Base-by-base conservation (phyloP, 2,888 invertebrate genomes). In the Caradrina kadenii region DNA sequence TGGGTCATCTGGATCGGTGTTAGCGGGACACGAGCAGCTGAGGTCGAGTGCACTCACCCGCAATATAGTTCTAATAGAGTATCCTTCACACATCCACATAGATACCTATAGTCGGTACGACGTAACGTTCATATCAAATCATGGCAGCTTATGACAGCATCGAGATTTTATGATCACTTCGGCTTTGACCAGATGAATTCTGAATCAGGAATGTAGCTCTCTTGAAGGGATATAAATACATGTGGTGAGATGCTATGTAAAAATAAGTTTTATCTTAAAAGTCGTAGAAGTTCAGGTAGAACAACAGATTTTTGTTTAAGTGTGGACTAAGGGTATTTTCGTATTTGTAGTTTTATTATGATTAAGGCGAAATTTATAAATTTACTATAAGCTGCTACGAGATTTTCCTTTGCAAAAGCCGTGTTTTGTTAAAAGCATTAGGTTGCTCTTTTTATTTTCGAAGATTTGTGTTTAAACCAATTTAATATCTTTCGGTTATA, bases 1-100 rank as follows among this genome's bases (percentile, higher is more conserved):
- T 91, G 86, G 93, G 92, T 92, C 92, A 92, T 88, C 84, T 86
- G 87, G 86, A 90, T 89, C 76, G 82, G 87, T 90, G 91, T 90
- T 89, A 91, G 84, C 87, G 86, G 91, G 87, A 76, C 89, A 80
- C 83, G 77, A 81, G 81, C 87, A 85, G 81, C 82, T 79, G 84
- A 80, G 80, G 81, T 84, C 79, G 85, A 79, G 82, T 83, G 84
- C 85, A 85, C 87, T 87, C 84, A 77, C 60, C 84, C 87, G 85
- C 86, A 86, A 86, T 86, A 87, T 82, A 80, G 74, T 80, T 77
- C 75, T 83, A 86, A 79, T 82, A 83, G 76, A 86, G 79, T 76
- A 79, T 82, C 81, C 80, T 84, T 75, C 76, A 76, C 64, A 80
- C 66, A 80, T 69, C 69, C 59, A 67, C 64, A 63, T 64, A n/a